Percentiles rank a stretch among this genome's conserved stretches.
These are phyloP conservation scores for Arbacia lixula DNA, from an alignment of 53 echinoderm and acorn worm genomes.

Conservation along the genomic window DNA sequence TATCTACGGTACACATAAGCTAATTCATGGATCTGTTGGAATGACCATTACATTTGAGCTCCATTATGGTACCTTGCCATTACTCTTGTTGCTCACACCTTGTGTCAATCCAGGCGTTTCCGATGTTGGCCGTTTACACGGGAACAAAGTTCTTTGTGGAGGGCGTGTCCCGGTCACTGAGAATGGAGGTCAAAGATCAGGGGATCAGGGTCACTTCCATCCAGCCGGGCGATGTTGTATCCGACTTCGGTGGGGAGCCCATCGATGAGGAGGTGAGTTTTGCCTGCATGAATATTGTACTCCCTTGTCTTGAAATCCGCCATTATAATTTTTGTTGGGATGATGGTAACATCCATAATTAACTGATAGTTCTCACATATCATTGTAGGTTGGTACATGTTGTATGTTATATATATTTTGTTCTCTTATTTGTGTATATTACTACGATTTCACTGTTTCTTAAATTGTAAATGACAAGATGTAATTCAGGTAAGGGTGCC, in stretches of 20 bases:
- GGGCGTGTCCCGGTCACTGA: constrained; percentile 72
- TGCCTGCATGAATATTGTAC: neutral
- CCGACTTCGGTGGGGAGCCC: constrained; percentile 25
- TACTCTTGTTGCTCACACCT: neutral
- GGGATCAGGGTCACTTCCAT: constrained; percentile 73
- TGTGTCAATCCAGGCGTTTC: constrained; percentile 40
- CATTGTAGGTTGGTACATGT: no score
- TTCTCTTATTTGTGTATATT: no score
- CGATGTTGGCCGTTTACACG: constrained; percentile 76
- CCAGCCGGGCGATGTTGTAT: constrained; percentile 78
- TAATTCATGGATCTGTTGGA: neutral
- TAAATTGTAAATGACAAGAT: no score
- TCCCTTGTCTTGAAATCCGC: neutral
- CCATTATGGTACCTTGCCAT: no score
- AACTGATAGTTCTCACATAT: no score
- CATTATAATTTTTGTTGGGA: no score
- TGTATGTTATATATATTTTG: neutral
- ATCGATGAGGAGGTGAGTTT: constrained; percentile 74
- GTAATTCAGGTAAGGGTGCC: no score
- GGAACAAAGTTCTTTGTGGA: constrained; percentile 87
- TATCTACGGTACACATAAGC: neutral
- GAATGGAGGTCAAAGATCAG: constrained; percentile 76
- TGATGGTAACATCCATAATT: no score
- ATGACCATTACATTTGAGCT: no score
- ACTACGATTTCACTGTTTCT: no score